A percentile compares a stretch with the other conserved stretches of the same genome.
These are phyloP conservation scores for Oscheius myriophilus DNA, from an alignment of 2,888 invertebrate species.

Conservation along the genomic window DNA sequence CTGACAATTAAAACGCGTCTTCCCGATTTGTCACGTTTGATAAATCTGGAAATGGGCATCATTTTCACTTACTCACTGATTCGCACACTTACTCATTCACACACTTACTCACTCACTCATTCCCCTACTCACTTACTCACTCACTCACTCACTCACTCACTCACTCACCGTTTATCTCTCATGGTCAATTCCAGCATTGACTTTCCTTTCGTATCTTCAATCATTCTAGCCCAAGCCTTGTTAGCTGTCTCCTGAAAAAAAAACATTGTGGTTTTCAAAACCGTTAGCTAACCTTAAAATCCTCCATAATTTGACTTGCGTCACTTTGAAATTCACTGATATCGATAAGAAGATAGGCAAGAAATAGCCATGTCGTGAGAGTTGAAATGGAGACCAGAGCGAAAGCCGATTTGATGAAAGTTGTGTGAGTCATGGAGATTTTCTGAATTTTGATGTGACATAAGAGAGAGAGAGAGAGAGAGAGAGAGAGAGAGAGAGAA, in stretches of 20 bases:
- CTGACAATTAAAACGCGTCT: conserved; percentile 18
- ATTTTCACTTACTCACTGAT: too few species aligned
- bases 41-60: conserved; percentile 1
- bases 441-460: too few species aligned
- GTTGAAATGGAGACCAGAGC: conserved; percentile 3
- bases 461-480: too few species aligned
- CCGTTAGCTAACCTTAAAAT: conserved; percentile 27
- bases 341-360: background rate
- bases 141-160: too few species aligned
- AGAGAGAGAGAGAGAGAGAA: too few species aligned
- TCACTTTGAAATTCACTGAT: conserved; percentile 16
- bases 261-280: too few species aligned
- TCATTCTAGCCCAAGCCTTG: conserved; percentile 17
- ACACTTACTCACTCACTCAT: too few species aligned
- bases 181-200: conserved; percentile 14
- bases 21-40: conserved; percentile 14
- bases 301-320: background rate
- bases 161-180: conserved; percentile 8
- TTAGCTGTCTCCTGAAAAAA: conserved; percentile 15
- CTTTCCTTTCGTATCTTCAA: conserved; percentile 17
- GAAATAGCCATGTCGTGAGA: conserved; percentile 6
- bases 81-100: too few species aligned
- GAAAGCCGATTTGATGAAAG: conserved; percentile 18
- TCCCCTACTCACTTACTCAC: too few species aligned
- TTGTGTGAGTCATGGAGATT: background rate